Conservation (phyloP, 2,797 vertebrate genomes). For the Pyrrhura leucotis region DNA sequence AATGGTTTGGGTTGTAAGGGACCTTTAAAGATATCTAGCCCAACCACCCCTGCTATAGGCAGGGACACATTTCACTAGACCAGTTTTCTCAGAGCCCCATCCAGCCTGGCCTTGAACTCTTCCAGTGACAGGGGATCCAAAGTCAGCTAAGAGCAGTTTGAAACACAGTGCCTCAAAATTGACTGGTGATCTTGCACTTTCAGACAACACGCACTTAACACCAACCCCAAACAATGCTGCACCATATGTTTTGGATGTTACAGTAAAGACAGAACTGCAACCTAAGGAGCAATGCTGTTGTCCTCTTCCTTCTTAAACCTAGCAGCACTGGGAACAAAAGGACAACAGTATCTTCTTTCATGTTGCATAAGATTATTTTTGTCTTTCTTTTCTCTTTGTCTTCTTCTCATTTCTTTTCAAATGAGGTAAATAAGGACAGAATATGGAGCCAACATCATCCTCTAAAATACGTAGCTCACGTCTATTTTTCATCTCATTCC, state of each 20-base stretch:
- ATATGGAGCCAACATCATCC: not conserved
- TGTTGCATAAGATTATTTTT: not conserved
- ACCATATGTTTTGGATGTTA: not conserved
- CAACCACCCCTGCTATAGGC: not conserved
- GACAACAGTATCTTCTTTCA: not conserved
- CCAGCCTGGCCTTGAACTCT: not conserved
- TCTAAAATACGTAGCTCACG: not conserved
- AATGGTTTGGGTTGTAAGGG: not conserved
- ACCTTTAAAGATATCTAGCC: not conserved
- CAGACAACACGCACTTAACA: not conserved
- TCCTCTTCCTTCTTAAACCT: not conserved
- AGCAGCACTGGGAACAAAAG: not conserved
- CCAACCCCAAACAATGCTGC: fast-evolving
- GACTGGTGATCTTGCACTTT: not conserved
- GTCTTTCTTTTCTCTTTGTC: not conserved
- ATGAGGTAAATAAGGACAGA: not conserved
- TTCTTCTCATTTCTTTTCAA: not conserved
- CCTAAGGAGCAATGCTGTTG: not conserved
- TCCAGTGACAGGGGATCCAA: not conserved
- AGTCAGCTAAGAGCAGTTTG: not conserved
- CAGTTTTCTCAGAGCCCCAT: not conserved
- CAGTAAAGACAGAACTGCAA: not conserved
- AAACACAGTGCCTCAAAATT: not conserved
- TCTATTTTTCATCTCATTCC: not conserved
- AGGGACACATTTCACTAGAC: not conserved